Percentiles rank a stretch among this genome's conserved stretches.
Conservation (phyloP, 2,888 invertebrate genomes). For the Eristalis arbustorum region DNA sequence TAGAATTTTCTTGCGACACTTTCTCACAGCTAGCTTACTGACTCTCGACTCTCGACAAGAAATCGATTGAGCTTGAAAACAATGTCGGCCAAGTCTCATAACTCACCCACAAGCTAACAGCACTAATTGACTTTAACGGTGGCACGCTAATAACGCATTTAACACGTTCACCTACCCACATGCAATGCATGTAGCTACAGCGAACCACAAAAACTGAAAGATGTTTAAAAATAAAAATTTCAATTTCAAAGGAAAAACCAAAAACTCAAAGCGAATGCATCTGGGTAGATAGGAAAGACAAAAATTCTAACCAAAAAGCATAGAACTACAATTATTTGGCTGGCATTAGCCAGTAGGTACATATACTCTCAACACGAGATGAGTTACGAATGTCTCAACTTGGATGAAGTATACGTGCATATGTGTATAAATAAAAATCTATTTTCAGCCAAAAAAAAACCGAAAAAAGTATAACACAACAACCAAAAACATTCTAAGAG, state of each 20-base stretch:
- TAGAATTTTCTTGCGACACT: no score
- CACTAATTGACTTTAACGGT: background rate
- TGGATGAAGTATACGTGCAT: slow-evolving; percentile 39
- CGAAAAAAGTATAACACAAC: slow-evolving; percentile 7
- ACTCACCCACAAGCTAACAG: background rate
- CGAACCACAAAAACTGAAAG: background rate
- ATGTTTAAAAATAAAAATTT: background rate
- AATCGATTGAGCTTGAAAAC: background rate
- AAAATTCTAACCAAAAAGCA: slow-evolving; percentile 29
- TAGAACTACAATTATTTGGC: slow-evolving; percentile 47
- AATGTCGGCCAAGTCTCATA: background rate
- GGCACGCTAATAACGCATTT: slow-evolving; percentile 2
- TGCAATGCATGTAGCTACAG: background rate
- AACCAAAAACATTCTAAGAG: slow-evolving; percentile 37
- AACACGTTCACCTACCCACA: slow-evolving; percentile 2
- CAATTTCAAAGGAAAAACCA: no score
- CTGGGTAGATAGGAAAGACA: background rate
- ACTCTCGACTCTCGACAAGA: background rate
- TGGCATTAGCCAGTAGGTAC: slow-evolving; percentile 26
- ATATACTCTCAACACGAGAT: slow-evolving; percentile 14
- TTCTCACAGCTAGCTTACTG: background rate
- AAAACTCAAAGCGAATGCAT: background rate
- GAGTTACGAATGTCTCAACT: slow-evolving; percentile 67
- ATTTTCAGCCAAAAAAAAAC: slow-evolving; percentile 59
- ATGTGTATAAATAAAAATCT: slow-evolving; percentile 66